Evolutionary conservation across 2,113 vertebrate species (phyloP).

Genomic region (Rhinoderma darwinii): DNA sequence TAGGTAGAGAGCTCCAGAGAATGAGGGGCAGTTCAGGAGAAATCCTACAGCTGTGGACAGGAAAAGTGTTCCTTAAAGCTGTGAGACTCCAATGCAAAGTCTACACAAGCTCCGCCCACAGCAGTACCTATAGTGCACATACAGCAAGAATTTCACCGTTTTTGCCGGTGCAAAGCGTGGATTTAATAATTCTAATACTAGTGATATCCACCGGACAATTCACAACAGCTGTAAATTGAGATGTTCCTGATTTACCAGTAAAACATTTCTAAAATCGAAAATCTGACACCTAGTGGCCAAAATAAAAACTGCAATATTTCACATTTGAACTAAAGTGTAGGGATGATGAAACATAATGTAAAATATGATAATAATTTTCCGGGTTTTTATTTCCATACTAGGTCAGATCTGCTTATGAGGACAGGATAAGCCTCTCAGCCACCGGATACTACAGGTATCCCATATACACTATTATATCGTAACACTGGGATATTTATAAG

Average conservation of each 20-base stretch:
- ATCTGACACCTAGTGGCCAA: background rate
- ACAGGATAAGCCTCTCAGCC: conserved; percentile 85
- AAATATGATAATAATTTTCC: background rate
- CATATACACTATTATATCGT: background rate
- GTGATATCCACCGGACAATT: background rate
- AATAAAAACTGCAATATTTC: background rate
- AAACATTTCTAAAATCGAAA: background rate
- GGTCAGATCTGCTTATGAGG: conserved; percentile 84
- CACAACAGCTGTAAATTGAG: background rate
- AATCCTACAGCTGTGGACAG: too few species aligned
- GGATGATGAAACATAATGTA: background rate
- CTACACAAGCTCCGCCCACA: too few species aligned
- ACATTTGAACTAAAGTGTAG: background rate
- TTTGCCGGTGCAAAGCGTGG: too few species aligned
- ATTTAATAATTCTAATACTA: too few species aligned
- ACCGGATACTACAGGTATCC: conserved; percentile 94
- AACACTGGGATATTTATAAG: background rate
- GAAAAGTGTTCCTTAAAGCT: too few species aligned
- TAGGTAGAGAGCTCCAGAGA: too few species aligned
- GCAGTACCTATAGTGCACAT: too few species aligned
- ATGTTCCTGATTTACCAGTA: background rate
- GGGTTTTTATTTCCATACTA: conserved; percentile 62
- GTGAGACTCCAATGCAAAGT: too few species aligned
- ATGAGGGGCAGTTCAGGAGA: too few species aligned
- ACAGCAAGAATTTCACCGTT: too few species aligned